These are phyloP conservation scores for Branchellion lobata DNA, from an alignment of 2,888 invertebrate species.

Conservation along the genomic window DNA sequence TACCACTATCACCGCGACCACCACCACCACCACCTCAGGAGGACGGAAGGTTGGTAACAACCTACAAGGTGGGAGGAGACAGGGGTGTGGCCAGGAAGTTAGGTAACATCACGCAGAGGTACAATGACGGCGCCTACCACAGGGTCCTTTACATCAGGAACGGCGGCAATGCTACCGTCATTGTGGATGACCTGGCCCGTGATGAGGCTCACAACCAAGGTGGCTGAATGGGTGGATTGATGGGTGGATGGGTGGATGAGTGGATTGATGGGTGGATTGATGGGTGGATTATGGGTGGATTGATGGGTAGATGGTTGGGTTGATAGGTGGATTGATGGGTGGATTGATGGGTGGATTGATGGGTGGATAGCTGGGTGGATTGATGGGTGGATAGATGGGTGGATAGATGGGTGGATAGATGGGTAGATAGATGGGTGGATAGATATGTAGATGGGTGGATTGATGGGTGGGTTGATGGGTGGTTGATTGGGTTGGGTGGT, in stretches of 20 bases:
- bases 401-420: background rate
- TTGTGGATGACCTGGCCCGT: slow-evolving; percentile 54
- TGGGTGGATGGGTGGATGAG: background rate
- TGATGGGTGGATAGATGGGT: background rate
- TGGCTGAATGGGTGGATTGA: background rate
- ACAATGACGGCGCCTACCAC: slow-evolving; percentile 59
- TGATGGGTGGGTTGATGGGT: background rate
- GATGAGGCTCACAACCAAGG: background rate
- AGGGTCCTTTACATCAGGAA: slow-evolving; percentile 56
- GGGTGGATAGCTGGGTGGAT: background rate
- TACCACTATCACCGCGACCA: background rate
- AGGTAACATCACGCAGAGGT: slow-evolving; percentile 45
- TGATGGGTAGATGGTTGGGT: background rate
- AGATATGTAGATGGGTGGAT: background rate
- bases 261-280: background rate
- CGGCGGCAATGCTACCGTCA: slow-evolving; percentile 55
- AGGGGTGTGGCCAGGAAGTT: slow-evolving; percentile 50
- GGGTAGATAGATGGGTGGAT: background rate
- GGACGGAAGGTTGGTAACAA: slow-evolving; percentile 57
- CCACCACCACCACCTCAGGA: slow-evolving; percentile 52
- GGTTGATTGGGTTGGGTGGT: background rate
- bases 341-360: background rate
- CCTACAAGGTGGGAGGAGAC: slow-evolving; percentile 57
- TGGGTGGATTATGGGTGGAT: background rate
- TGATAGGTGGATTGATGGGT: background rate